A percentile compares a stretch with the other conserved stretches of the same genome.
Evolutionary conservation across 2,888 invertebrate species (phyloP).

Genomic region (Portevinia maculata): DNA sequence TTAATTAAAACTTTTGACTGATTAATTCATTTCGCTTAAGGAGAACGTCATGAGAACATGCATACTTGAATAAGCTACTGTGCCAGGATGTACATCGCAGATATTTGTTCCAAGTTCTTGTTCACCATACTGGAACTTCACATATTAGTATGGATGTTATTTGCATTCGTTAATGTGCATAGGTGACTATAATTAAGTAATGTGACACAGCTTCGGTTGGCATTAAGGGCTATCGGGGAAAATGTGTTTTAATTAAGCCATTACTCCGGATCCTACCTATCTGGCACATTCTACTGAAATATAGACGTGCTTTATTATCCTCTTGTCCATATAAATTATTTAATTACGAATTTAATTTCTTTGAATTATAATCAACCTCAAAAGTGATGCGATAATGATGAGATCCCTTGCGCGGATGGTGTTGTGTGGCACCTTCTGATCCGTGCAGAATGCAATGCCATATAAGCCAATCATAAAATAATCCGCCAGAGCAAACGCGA

Average conservation of each 20-base stretch:
- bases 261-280: slow-evolving; percentile 9
- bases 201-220: not conserved
- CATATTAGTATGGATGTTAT: slow-evolving; percentile 57
- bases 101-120: not conserved
- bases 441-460: not conserved
- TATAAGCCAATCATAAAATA: slow-evolving; percentile 35
- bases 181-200: slow-evolving; percentile 59
- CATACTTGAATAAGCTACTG: not conserved
- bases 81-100: slow-evolving; percentile 25
- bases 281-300: not conserved
- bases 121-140: not conserved
- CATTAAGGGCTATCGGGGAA: not conserved
- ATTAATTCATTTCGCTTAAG: slow-evolving; percentile 45
- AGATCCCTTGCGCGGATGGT: not conserved
- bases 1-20: slow-evolving; percentile 70
- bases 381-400: slow-evolving; percentile 42
- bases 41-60: not conserved
- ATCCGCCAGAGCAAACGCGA: slow-evolving; percentile 34
- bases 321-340: slow-evolving; percentile 63
- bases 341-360: slow-evolving; percentile 66
- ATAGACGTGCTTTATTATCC: slow-evolving; percentile 48
- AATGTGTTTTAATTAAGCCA: slow-evolving; percentile 55
- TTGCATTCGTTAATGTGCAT: slow-evolving; percentile 62
- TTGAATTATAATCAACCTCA: slow-evolving; percentile 69
- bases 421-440: not conserved